Evolutionary conservation across 2,797 vertebrate genomes (phyloP), one percentile per base, ranked within the genome.

Genomic region (Amblyraja radiata): DNA sequence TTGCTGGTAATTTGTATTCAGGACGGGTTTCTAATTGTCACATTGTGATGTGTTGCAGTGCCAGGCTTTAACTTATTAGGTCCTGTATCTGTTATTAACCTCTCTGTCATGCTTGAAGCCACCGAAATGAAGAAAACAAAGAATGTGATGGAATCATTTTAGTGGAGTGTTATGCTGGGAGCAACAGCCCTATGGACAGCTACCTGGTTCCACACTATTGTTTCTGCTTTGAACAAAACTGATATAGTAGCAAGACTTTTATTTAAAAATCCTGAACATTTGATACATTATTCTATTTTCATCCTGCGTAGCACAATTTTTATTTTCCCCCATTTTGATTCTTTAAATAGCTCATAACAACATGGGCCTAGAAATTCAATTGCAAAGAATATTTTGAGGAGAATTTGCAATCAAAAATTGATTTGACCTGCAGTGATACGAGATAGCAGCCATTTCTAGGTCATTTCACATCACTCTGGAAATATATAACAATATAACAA

Each of bases 31-130:
- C 90, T 76, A 92, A 92, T 92, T 92, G 90, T 92, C 68, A 92
- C 73, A 92, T 92, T 76, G 90, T 92, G 90, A 92, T 92, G 90
- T 54, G 68, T 92, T 92, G 71, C 90, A 11, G 90, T 54, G 90
- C 71, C 65, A 92, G 71, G 71, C 36, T 92, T 92, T 92, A 92
- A 76, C 68, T 92, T 73, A 92, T 92, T 74, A 92, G 90, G 68
- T 92, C 90, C 73, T 74, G 90, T 74, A 92, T 73, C 90, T 92
- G 90, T 54, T 74, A 92, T 92, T 92, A 92, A 92, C 90, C 90
- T 92, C 90, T 92, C 68, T 76, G 39, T 73, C 90, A 74, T 54
- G 90, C 90, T 92, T 74, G 90, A 73, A 74, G 71, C 90, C 68
- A n/a, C 71, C n/a, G 46, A 39, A 92, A 92, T 74, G 39, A 76